Percentiles rank a stretch among this genome's conserved stretches.
phyloP scores from a whole-genome alignment of 2,113 vertebrate species.

The Heterochromis multidens region DNA sequence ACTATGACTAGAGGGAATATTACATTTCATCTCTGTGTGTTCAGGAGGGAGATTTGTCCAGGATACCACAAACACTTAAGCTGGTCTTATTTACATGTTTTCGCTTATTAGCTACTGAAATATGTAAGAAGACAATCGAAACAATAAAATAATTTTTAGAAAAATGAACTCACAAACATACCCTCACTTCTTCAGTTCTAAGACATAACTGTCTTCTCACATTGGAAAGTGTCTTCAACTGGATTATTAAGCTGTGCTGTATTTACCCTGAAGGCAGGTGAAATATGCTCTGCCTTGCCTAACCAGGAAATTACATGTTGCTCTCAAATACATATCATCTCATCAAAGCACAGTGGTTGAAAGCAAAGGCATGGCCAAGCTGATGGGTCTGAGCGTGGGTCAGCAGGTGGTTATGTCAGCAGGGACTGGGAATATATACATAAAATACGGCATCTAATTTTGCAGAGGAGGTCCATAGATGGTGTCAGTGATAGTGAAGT shows the following conservation, averaged over 20 bases:
- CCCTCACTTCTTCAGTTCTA: background rate
- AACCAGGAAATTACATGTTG: slow-evolving; percentile 25
- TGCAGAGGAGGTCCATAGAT: slow-evolving; percentile 18
- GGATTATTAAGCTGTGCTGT: background rate
- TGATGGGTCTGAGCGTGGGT: background rate
- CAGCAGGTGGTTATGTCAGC: background rate
- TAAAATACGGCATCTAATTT: slow-evolving; percentile 16
- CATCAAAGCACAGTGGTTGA: background rate
- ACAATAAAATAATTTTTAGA: background rate
- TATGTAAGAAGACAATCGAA: background rate
- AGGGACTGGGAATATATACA: background rate
- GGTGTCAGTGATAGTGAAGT: background rate
- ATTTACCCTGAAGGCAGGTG: background rate
- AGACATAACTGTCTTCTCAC: background rate
- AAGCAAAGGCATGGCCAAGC: background rate
- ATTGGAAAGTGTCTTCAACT: background rate
- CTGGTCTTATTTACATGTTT: background rate
- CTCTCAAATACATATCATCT: background rate
- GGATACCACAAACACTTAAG: background rate
- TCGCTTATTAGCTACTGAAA: background rate
- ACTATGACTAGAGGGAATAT: background rate
- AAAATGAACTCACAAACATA: background rate
- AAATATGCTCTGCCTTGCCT: background rate
- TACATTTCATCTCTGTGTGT: background rate
- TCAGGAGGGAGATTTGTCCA: background rate